A percentile compares a stretch with the other conserved stretches of the same genome.
Evolutionary conservation across 2,113 vertebrate genomes (phyloP).

Genomic region (Ophiodon elongatus): DNA sequence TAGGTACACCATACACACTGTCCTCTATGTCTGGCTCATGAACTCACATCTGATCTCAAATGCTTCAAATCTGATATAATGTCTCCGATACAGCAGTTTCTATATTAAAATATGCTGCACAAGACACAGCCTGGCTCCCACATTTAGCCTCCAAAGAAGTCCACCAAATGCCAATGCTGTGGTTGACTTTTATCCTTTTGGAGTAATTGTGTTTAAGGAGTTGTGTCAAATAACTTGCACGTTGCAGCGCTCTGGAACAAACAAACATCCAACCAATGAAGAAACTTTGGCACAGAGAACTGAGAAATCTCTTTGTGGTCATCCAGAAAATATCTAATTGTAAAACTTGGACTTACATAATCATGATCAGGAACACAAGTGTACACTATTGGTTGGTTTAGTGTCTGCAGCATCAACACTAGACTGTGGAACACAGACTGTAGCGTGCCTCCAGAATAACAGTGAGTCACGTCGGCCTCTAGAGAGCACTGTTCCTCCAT

Average conservation of each 20-base stretch:
- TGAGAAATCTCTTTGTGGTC: not conserved
- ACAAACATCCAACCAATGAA: not conserved
- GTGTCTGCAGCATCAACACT: not conserved
- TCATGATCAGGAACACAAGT: not conserved
- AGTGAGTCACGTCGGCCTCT: slow-evolving; percentile 32
- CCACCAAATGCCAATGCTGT: not conserved
- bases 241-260: not conserved
- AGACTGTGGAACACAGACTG: not conserved
- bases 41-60: slow-evolving; percentile 21
- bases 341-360: not conserved
- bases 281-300: not conserved
- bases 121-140: slow-evolving; percentile 13
- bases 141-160: slow-evolving; percentile 8
- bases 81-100: not conserved
- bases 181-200: not conserved
- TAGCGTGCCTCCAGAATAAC: not conserved
- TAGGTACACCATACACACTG: slow-evolving; percentile 77
- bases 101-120: slow-evolving; percentile 18
- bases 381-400: not conserved
- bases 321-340: not conserved
- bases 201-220: not conserved
- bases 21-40: not conserved
- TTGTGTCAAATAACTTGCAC: not conserved
- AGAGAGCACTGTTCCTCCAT: slow-evolving; percentile 49
- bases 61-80: not conserved